Conservation (phyloP, 2,113 vertebrate genomes). For the Myotis davidii region DNA sequence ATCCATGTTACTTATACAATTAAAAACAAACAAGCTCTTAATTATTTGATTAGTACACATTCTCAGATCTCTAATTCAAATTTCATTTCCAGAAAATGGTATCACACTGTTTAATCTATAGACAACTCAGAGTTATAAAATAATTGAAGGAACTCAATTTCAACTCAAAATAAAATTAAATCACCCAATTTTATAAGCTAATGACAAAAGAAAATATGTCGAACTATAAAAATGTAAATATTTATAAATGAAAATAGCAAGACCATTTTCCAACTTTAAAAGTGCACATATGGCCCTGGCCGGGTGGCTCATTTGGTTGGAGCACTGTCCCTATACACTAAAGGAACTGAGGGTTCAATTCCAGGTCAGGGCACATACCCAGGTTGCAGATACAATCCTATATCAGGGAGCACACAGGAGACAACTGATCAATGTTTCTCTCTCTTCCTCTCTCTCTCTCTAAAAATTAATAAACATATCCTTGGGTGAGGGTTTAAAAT, state of each 20-base stretch:
- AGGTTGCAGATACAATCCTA: not conserved
- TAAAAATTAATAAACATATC: not conserved
- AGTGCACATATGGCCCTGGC: not conserved
- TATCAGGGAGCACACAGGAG: not conserved
- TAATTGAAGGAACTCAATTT: not conserved
- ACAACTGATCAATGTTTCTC: not conserved
- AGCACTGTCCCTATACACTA: not conserved
- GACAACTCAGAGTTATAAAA: not conserved
- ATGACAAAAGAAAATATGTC: not conserved
- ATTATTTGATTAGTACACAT: not conserved
- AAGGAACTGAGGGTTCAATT: not conserved
- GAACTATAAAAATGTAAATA: not conserved
- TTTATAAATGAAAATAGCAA: slow-evolving; percentile 20
- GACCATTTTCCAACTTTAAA: slow-evolving; percentile 5
- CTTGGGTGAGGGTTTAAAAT: not conserved
- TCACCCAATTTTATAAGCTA: not conserved
- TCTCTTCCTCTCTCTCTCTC: not conserved
- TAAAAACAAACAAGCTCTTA: not conserved
- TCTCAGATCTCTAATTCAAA: slow-evolving; percentile 19
- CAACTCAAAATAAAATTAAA: not conserved
- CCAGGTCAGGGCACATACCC: not conserved
- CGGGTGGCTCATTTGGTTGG: not conserved
- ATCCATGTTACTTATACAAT: not conserved
- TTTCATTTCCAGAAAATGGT: slow-evolving; percentile 24
- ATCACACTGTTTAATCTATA: not conserved